These are phyloP conservation scores for Spodoptera exigua DNA, from an alignment of 2,888 invertebrate species.

Conservation along the genomic window DNA sequence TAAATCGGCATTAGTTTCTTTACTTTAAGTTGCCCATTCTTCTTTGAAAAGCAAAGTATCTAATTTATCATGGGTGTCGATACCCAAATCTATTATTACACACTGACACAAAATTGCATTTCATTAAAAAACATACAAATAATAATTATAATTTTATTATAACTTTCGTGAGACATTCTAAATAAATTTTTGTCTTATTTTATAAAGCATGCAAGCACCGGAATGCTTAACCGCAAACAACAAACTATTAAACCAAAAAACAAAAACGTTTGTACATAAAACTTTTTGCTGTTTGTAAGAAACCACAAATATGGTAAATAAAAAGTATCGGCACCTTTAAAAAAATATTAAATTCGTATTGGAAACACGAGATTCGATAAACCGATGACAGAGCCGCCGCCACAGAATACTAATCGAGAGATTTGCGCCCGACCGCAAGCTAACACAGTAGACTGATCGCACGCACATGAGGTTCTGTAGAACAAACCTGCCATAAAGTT, in stretches of 20 bases:
- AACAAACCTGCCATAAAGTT: conserved; percentile 48
- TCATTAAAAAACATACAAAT: too few species aligned
- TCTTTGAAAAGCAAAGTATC: too few species aligned
- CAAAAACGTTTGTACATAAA: conserved; percentile 29
- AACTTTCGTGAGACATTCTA: too few species aligned
- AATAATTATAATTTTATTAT: too few species aligned
- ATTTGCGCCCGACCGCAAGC: conserved; percentile 77
- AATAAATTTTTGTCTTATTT: too few species aligned
- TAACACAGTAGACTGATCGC: conserved; percentile 59
- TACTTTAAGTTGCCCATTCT: too few species aligned
- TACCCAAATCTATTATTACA: too few species aligned
- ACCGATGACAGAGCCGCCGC: conserved; percentile 73
- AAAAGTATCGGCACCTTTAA: conserved; percentile 60
- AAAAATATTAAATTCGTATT: conserved; percentile 70
- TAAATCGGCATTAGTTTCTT: too few species aligned
- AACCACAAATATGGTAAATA: conserved; percentile 69
- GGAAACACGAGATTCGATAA: conserved; percentile 73
- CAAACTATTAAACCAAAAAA: conserved; percentile 16
- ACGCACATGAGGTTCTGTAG: conserved; percentile 46
- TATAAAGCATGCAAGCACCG: not conserved
- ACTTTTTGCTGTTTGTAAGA: conserved; percentile 50
- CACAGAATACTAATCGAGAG: conserved; percentile 80
- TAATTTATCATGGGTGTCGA: too few species aligned
- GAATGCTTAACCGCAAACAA: conserved; percentile 6
- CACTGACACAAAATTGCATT: too few species aligned